A percentile compares a stretch with the other conserved stretches of the same genome.
phyloP scores from a whole-genome alignment of 2,888 invertebrate species.

The Ganaspis brasiliensis region DNA sequence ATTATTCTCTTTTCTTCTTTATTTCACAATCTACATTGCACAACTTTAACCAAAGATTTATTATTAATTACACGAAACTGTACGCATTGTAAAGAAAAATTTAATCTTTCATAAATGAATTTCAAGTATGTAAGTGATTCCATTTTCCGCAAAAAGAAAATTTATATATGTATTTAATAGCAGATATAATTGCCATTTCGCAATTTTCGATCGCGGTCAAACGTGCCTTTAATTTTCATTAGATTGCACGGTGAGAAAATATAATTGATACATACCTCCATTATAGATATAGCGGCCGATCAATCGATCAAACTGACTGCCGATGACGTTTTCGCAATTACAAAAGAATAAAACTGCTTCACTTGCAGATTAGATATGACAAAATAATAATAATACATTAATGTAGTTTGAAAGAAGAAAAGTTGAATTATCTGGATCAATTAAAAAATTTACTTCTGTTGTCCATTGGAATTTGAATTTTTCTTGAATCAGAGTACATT shows the following conservation, averaged over 20 bases:
- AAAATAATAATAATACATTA: no score
- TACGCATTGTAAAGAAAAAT: no score
- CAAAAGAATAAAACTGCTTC: conserved; percentile 28
- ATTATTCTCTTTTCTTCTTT: no score
- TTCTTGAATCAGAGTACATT: background rate
- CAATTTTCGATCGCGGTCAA: conserved; percentile 34
- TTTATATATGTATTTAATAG: conserved; percentile 19
- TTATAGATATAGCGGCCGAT: conserved; percentile 12
- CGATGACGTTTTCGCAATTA: conserved; percentile 27
- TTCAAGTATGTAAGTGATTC: background rate
- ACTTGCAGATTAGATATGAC: background rate
- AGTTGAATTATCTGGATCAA: background rate
- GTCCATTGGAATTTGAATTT: background rate
- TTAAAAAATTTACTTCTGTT: background rate
- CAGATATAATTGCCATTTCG: conserved; percentile 6
- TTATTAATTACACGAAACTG: no score
- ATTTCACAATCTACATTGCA: no score
- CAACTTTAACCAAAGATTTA: no score
- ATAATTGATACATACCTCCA: conserved; percentile 41
- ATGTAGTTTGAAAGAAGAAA: background rate
- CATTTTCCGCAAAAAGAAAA: background rate
- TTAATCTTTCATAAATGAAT: background rate
- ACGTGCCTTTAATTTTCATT: conserved; percentile 41
- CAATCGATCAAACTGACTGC: conserved; percentile 33
- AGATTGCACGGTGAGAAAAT: conserved; percentile 43